Evolutionary conservation across 2,797 vertebrate genomes (phyloP).

Genomic region (Hippocampus kuda): DNA sequence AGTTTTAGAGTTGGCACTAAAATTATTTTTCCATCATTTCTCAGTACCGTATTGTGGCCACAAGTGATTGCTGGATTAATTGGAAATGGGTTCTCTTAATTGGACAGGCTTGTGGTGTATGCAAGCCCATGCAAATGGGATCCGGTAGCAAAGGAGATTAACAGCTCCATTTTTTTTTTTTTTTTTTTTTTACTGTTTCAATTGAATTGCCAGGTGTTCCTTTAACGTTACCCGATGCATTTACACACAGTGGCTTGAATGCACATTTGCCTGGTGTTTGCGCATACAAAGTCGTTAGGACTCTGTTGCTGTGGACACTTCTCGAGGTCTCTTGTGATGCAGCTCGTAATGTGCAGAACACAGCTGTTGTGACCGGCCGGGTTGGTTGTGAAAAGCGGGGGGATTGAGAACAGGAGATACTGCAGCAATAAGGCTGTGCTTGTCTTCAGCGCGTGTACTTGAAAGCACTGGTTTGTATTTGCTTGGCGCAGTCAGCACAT

Average conservation of each 20-base stretch:
- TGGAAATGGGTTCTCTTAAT: slow-evolving; percentile 31
- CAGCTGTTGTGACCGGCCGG: slow-evolving; percentile 60
- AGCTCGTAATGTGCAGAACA: slow-evolving; percentile 5
- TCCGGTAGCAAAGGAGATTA: no score
- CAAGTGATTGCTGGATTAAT: slow-evolving; percentile 33
- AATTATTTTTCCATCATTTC: slow-evolving; percentile 20
- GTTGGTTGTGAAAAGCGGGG: slow-evolving; percentile 23
- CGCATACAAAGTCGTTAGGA: slow-evolving; percentile 10
- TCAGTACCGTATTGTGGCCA: slow-evolving; percentile 30
- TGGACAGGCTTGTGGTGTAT: slow-evolving; percentile 2
- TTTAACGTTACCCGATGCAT: not conserved
- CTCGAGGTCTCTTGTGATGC: slow-evolving; percentile 23
- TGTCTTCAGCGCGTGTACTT: not conserved
- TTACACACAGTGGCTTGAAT: not conserved
- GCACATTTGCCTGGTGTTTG: not conserved
- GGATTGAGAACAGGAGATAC: slow-evolving; percentile 10
- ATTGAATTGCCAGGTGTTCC: no score
- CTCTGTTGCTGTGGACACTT: slow-evolving; percentile 32
- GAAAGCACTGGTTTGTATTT: slow-evolving; percentile 5
- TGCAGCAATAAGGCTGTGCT: slow-evolving; percentile 3
- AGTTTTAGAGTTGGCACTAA: slow-evolving; percentile 21
- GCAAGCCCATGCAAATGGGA: no score
- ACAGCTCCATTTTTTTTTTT: no score
- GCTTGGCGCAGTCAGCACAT: not conserved
- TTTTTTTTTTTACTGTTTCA: no score